Evolutionary conservation across 2,888 invertebrate species (phyloP), one percentile per base, ranked within the genome.

Genomic region (Pristionchus maxplancki): DNA sequence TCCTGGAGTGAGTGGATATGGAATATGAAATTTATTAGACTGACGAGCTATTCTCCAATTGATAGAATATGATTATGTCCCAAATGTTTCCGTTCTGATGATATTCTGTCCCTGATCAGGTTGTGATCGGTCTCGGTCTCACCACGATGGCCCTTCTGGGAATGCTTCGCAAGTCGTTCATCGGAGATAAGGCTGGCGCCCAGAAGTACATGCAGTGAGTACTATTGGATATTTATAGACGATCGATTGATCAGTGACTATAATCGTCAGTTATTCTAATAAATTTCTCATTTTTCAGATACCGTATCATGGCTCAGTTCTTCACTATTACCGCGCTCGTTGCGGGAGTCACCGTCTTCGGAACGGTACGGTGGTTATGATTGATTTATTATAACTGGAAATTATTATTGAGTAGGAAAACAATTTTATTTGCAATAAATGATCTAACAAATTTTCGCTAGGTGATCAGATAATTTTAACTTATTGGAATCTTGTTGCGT

Each of bases 271-370:
- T 24, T 11, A 58, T 24, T 58, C 58, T 58, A n/a, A n/a, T n/a
- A n/a, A n/a, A n/a, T n/a, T n/a, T 17, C 71, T 34, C 15, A 48
- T 24, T 40, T 28, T 90, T n/a, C 40, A 90, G 89, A 62, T 91
- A 91, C 84, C 93, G 93, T 91, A 93, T 93, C 88, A 93, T 93
- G 91, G 93, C 93, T 13, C 93, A 93, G 89, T 93, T 93, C 90
- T 93, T 93, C 90, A 93, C 93, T 13, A 92, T 93, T 71, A 92
- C 93, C 40, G 93, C 93, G 2, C 89, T 93, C 40, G 93, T 93
- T 34, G 93, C 93, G 44, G 93, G 93, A 88, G 93, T 93, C 62
- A 91, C 93, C 53, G 89, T 92, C 64, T 93, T 93, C 89, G 93
- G 91, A 34, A 89, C 92, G 71, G 82, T 78, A 44, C 78, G 44